Evolutionary conservation across 1,140 invertebrate species (phyloP).

Genomic region (Lanistes nyassanus): DNA sequence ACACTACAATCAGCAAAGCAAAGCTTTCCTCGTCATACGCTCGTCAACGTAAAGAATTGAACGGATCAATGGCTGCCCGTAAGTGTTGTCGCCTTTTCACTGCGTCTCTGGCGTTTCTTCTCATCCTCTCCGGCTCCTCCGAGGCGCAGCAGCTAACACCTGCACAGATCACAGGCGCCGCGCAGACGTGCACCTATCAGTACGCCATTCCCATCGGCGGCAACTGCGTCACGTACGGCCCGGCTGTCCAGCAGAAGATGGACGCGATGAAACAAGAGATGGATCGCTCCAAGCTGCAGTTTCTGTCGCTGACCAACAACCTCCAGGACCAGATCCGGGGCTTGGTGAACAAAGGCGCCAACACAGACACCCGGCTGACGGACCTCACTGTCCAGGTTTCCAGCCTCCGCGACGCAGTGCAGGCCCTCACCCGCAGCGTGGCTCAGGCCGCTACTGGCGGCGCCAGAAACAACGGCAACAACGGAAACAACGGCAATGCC

Average conservation of each 20-base stretch:
- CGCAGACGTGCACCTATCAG: slow-evolving; percentile 16
- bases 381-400: background rate
- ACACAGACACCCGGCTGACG: background rate
- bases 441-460: too few species aligned
- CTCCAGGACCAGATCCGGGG: slow-evolving; percentile 2
- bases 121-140: too few species aligned
- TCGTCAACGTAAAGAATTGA: too few species aligned
- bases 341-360: background rate
- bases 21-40: too few species aligned
- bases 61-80: too few species aligned
- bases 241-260: background rate
- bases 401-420: too few species aligned
- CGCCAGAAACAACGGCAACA: background rate
- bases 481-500: background rate
- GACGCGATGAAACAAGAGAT: background rate
- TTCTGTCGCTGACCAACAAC: slow-evolving; percentile 1
- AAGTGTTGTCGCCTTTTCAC: too few species aligned
- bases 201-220: slow-evolving; percentile 3
- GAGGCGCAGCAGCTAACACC: too few species aligned
- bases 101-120: too few species aligned
- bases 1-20: too few species aligned
- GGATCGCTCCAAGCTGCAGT: slow-evolving; percentile 5
- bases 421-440: too few species aligned
- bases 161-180: too few species aligned
- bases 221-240: slow-evolving; percentile 8